Base-by-base conservation (phyloP, 2,888 invertebrate species). In the Cacoxenus indagator region DNA sequence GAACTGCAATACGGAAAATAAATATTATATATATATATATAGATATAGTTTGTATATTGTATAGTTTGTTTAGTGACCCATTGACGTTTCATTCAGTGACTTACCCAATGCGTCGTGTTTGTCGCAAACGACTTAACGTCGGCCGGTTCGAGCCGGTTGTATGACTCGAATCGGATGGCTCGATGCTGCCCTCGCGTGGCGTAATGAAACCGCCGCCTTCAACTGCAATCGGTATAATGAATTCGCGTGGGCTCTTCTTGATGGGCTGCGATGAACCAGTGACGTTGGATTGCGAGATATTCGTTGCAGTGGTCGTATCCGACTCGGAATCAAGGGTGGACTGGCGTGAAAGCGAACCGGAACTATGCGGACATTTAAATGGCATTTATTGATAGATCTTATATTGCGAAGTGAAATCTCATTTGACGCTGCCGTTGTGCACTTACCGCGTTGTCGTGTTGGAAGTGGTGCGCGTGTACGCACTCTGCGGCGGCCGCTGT, bases 171-270 rank as follows among this genome's bases (percentile, higher is more conserved):
- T 94, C 94, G 4, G 90, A 90, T 17, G 94, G 94, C 85, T 95
- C 95, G 70, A 94, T 89, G 86, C 94, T 94, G 75, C 94, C 92
- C 70, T 91, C 91, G 70, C 92, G 81, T 51, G 88, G 88, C 31
- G 88, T 88, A 67, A 88, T 93, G 86, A 93, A 95, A 71, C 95
- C 96, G 72, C 95, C 95, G 77, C 96, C 96, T 87, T 96, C 96
- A 67, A 96, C 93, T 19, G 95, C 95, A 83, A 96, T 96, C n/a
- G 96, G 96, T 87, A 96, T 96, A 82, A 96, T 96, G 85, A 95
- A 96, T 89, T 96, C 96, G 54, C 96, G 91, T 17, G 96, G 95
- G 14, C 95, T 95, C 89, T 96, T 96, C 85, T 94, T 93, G 84
- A 96, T 95, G 5, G 95, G 94, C 86, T 94, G 93, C 19, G 88